phyloP scores from a whole-genome alignment of 2,113 vertebrate species.

The Pachyramphus minor region DNA sequence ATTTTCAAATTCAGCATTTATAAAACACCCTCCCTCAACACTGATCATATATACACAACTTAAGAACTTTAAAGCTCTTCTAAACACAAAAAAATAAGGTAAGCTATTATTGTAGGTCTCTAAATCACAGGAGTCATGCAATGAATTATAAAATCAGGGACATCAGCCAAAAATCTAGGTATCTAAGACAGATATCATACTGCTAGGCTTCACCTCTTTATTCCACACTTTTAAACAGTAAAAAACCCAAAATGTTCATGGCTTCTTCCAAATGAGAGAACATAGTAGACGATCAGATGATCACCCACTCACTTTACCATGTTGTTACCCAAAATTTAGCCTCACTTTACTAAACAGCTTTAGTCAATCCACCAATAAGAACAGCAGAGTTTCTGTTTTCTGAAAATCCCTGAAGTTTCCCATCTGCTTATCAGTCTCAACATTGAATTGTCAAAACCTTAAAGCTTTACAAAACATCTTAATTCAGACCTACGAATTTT shows the following conservation, averaged over 20 bases:
- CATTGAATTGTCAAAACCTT: slow-evolving; percentile 9
- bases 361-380: not conserved
- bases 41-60: not conserved
- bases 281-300: not conserved
- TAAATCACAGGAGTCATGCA: not conserved
- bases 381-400: not conserved
- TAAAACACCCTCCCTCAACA: not conserved
- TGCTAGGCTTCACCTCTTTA: not conserved
- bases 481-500: not conserved
- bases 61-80: not conserved
- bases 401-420: not conserved
- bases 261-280: not conserved
- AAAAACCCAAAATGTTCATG: not conserved
- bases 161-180: rapidly evolving
- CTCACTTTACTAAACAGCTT: not conserved
- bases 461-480: slow-evolving; percentile 8
- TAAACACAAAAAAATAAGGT: not conserved
- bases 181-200: not conserved
- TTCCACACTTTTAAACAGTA: not conserved
- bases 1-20: not conserved
- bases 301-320: not conserved
- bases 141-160: not conserved
- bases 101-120: not conserved
- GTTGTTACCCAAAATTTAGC: not conserved
- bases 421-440: not conserved